These are phyloP conservation scores for Poecile atricapillus DNA, from an alignment of 2,113 vertebrate genomes.

Conservation along the genomic window DNA sequence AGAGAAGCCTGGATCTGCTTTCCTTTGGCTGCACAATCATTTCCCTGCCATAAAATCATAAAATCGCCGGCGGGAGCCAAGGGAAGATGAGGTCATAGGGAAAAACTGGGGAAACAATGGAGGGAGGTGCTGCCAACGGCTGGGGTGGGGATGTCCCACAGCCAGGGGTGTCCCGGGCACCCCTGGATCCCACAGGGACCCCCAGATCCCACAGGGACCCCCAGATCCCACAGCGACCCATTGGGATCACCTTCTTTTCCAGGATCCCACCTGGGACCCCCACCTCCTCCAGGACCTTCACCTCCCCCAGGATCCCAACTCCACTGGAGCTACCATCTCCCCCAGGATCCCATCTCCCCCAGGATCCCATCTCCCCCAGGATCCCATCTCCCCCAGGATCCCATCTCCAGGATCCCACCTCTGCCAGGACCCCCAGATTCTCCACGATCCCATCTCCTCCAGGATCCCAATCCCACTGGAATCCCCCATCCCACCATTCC, in stretches of 20 bases:
- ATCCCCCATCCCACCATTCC: too few relatives aligned
- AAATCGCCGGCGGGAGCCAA: neutral
- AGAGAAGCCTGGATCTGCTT: neutral
- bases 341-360: neutral
- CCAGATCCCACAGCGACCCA: neutral
- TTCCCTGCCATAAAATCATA: slow-evolving; percentile 44
- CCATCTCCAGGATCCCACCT: neutral
- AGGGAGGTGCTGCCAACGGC: slow-evolving; percentile 35
- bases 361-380: too few relatives aligned
- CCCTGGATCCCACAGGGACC: neutral
- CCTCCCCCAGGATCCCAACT: fast-evolving
- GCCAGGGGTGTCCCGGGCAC: neutral
- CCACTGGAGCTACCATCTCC: too few relatives aligned
- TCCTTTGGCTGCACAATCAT: neutral
- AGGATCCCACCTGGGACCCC: neutral
- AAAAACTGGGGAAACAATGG: slow-evolving; percentile 23
- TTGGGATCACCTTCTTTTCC: too few relatives aligned
- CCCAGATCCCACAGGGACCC: neutral
- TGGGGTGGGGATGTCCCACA: neutral
- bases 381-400: neutral
- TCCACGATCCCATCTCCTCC: neutral
- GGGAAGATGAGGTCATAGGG: slow-evolving; percentile 1
- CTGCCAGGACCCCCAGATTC: neutral
- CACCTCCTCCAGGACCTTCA: neutral
- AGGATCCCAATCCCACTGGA: neutral